Conservation (phyloP, 1,140 invertebrate species). For the Diabrotica undecimpunctata region DNA sequence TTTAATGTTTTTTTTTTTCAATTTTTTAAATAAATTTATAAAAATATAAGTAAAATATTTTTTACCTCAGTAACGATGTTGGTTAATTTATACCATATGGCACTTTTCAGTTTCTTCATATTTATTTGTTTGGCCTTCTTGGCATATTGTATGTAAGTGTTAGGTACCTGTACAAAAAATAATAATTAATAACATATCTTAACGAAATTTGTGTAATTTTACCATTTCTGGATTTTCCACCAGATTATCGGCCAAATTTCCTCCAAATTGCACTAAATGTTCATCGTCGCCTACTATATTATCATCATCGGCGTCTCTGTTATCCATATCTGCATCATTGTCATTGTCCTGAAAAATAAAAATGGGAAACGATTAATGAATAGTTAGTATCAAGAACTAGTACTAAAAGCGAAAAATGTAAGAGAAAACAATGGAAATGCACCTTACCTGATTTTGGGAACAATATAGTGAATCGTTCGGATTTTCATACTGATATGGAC, state of each 20-base stretch:
- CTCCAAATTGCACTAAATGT: not conserved
- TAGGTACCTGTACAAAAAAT: slow-evolving; percentile 52
- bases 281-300: slow-evolving; percentile 44
- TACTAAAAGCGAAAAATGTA: not conserved
- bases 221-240: slow-evolving; percentile 52
- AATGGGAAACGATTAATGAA: too few relatives aligned
- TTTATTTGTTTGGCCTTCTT: slow-evolving; percentile 75
- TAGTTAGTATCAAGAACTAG: not conserved
- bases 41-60: not conserved
- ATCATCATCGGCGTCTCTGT: slow-evolving; percentile 22
- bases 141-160: slow-evolving; percentile 69
- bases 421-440: too few relatives aligned
- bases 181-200: not conserved
- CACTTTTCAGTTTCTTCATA: slow-evolving; percentile 70
- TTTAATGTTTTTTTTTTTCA: too few relatives aligned
- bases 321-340: slow-evolving; percentile 6
- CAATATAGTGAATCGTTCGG: slow-evolving; percentile 38
- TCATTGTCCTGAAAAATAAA: not conserved
- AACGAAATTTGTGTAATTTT: slow-evolving; percentile 19
- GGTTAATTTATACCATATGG: slow-evolving; percentile 62
- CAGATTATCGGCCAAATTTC: slow-evolving; percentile 46
- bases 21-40: not conserved
- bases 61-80: not conserved
- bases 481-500: slow-evolving; percentile 39
- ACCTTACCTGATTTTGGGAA: slow-evolving; percentile 21